These are phyloP conservation scores for Symphodus melops DNA, from an alignment of 2,113 vertebrate species.

Conservation along the genomic window DNA sequence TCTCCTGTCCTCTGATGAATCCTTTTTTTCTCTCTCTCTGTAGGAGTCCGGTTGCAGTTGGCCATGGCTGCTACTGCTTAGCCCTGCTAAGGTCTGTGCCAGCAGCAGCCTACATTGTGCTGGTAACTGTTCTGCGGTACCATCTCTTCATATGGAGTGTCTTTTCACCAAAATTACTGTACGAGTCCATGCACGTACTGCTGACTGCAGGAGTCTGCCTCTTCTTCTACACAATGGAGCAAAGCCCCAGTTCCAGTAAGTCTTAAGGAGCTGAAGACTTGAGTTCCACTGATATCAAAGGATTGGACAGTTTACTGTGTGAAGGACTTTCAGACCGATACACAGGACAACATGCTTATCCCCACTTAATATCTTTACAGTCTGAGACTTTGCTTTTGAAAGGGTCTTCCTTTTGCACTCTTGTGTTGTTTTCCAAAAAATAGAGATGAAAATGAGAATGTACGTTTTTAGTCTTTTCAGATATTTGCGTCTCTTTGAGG, in stretches of 20 bases:
- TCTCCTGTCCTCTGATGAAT: conserved; percentile 34
- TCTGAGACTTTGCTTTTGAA: conserved; percentile 5
- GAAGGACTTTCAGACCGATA: neutral
- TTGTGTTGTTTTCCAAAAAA: conserved; percentile 12
- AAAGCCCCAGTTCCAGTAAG: conserved; percentile 72
- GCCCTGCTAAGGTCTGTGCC: conserved; percentile 89
- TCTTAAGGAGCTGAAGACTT: conserved; percentile 17
- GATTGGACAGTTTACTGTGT: neutral
- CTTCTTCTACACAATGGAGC: conserved; percentile 90
- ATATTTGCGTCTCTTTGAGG: conserved; percentile 20
- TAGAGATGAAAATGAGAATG: neutral
- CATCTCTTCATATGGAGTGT: conserved; percentile 99
- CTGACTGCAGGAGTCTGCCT: conserved; percentile 87
- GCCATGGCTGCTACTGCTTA: conserved; percentile 92
- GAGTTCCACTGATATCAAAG: neutral
- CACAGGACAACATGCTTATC: neutral
- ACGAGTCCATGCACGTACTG: conserved; percentile 91
- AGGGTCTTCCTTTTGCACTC: neutral
- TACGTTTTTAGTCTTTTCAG: conserved; percentile 24
- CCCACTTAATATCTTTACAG: neutral
- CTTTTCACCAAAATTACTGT: conserved; percentile 96
- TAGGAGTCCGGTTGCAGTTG: conserved; percentile 85
- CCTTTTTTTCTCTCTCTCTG: conserved; percentile 29
- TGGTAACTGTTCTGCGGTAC: conserved; percentile 93
- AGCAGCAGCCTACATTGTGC: conserved; percentile 85